Base-by-base conservation (phyloP, 37 sponge, comb jelly and placozoan species). In the Petrosia ficiformis region DNA sequence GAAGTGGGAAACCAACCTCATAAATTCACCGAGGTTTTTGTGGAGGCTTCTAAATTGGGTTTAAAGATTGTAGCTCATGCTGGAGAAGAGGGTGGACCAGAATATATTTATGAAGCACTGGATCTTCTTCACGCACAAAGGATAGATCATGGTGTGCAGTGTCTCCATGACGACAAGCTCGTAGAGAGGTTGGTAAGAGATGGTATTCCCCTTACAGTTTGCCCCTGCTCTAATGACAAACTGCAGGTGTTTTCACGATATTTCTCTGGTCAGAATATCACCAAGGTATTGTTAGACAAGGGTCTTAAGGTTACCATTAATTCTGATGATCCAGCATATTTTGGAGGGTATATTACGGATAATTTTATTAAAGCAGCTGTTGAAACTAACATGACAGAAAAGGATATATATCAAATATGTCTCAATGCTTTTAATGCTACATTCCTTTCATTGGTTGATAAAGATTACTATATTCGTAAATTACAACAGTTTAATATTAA, bases 321-420 rank as follows among this genome's bases (percentile, higher is more conserved):
- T 44, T 86, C 92, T 19, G 92, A 91, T 79, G 87, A 91, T 59
- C 92, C 92, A 1, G 92, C 92, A 42, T 91, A 86, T 54, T 86
- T 86, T 86, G 87, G 92, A 26, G 87, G 92, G n/a, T 86, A 91
- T 57, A 86, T 86, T 42, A 82, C 71, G 41, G 83, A 78, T 40
- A 91, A 91, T 59, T 86, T 86, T 57, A n/a, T 86, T 2, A 2
- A 16, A 2, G 59, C 77, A 1, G 87, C 57, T 29, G 0, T 29
- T 0, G 87, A 78, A 0, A 19, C 31, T 0, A 63, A 57, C 0
- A 32, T 91, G 56, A 74, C 67, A 0, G 75, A 74, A 41, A 76
- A 75, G 40, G 92, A 91, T 32, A 59, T 91, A 26, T 75, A 52
- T 59, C 44, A 75, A 43, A 74, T 91, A 5, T 91, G 92, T 54